These are phyloP conservation scores for Hyphantria cunea DNA, from an alignment of 1,140 invertebrate species.

Conservation along the genomic window DNA sequence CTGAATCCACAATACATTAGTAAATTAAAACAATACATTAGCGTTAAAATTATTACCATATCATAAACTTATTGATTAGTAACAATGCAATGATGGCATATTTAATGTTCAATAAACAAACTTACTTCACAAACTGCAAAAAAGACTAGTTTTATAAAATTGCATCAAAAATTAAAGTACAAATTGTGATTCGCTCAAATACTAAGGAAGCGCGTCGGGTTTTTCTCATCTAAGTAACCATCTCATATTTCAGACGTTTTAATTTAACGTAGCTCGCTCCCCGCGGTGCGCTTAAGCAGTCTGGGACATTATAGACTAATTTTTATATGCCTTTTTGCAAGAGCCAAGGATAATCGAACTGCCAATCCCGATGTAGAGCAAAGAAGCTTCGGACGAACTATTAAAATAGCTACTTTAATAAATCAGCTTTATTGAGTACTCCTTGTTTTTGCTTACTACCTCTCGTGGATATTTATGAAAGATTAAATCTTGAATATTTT, in stretches of 20 bases:
- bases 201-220: slow-evolving; percentile 50
- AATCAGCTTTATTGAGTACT: slow-evolving; percentile 39
- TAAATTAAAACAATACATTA: too few relatives aligned
- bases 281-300: slow-evolving; percentile 70
- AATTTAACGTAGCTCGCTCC: slow-evolving; percentile 62
- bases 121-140: neutral
- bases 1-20: neutral
- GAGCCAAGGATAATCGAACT: slow-evolving; percentile 74
- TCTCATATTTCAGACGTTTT: slow-evolving; percentile 67
- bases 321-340: slow-evolving; percentile 73
- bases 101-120: too few relatives aligned
- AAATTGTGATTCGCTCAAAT: slow-evolving; percentile 8
- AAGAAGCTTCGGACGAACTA: slow-evolving; percentile 58
- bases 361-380: slow-evolving; percentile 71
- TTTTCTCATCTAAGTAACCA: slow-evolving; percentile 54
- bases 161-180: slow-evolving; percentile 3
- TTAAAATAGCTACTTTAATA: slow-evolving; percentile 54
- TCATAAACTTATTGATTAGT: too few relatives aligned
- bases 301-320: slow-evolving; percentile 74
- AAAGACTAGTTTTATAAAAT: neutral
- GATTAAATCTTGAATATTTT: neutral
- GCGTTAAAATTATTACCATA: too few relatives aligned
- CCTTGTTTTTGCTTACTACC: slow-evolving; percentile 15
- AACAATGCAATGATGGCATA: too few relatives aligned
- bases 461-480: neutral